Evolutionary conservation across 2,113 vertebrate genomes (phyloP).

Genomic region (Hippolais icterina): DNA sequence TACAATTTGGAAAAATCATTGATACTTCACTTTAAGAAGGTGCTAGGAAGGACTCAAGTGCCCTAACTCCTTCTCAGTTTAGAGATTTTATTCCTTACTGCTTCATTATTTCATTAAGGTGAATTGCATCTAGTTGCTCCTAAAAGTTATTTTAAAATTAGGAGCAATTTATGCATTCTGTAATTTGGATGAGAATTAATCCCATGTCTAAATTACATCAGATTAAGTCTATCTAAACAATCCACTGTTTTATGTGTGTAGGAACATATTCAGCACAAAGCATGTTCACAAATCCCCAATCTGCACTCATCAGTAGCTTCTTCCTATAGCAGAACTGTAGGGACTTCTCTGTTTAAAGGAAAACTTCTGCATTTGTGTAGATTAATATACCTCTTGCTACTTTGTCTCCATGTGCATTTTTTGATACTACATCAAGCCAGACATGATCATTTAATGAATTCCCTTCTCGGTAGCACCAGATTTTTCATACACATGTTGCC

Average conservation of each 20-base stretch:
- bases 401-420: not conserved
- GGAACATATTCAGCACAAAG: not conserved
- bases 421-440: not conserved
- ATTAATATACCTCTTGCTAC: not conserved
- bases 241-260: not conserved
- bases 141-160: not conserved
- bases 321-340: not conserved
- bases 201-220: not conserved
- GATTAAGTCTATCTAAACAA: not conserved
- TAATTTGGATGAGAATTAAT: not conserved
- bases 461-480: not conserved
- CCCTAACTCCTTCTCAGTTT: not conserved
- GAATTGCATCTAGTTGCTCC: not conserved
- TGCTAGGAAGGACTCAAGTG: not conserved
- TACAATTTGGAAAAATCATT: not conserved
- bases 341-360: not conserved
- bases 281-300: not conserved
- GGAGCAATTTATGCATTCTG: not conserved
- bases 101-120: not conserved
- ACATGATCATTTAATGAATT: not conserved
- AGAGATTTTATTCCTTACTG: not conserved
- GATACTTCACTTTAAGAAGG: not conserved
- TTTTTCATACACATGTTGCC: not conserved
- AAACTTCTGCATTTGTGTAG: not conserved
- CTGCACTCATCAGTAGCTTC: not conserved